Evolutionary conservation across 37 sponge, comb jelly and placozoan species (phyloP), one percentile per base, ranked within the genome.

Genomic region (Bolinopsis microptera): DNA sequence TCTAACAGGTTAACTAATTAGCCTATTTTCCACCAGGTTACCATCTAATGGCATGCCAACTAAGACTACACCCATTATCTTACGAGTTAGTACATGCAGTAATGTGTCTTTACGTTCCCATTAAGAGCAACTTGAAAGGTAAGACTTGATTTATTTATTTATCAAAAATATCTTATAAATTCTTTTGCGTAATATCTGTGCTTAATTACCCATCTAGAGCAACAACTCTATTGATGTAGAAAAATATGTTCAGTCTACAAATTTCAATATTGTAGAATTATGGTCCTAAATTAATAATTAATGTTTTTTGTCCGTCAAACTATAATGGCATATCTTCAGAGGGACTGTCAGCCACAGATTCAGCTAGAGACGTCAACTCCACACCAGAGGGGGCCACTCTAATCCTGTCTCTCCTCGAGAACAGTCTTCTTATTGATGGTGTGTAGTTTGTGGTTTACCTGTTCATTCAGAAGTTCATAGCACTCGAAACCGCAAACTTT

Each of bases 21-120:
- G n/a, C 61, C 61, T 48, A 13, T 18, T 48, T 1, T 40, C 61
- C 28, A 27, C 3, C 90, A 86, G 90, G 90, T 0, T 86, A 86
- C 61, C 90, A 86, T 39, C 48, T 86, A 38, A 41, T 86, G 90
- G 90, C 61, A 23, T 39, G 61, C 26, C 90, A 86, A 30, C 32
- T 86, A 8, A 39, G 90, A 86, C 90, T 39, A 3, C 61, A 86
- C 61, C 90, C 90, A 0, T 36, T 77, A 18, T 77, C 80, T 34
- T 32, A 32, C 37, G 80, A 77, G 80, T 36, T 77, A 35, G 80
- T 77, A 16, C 80, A 77, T 32, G 27, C 80, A 3, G 32, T 77
- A 34, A 77, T 77, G 80, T 77, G 80, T 34, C 80, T 77, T 8
- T 77, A 77, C 80, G 32, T 13, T 32, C 80, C 80, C 36, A 77